A percentile compares a stretch with the other conserved stretches of the same genome.
phyloP scores from a whole-genome alignment of 2,888 invertebrate species.

The Synergus gifuensis region DNA sequence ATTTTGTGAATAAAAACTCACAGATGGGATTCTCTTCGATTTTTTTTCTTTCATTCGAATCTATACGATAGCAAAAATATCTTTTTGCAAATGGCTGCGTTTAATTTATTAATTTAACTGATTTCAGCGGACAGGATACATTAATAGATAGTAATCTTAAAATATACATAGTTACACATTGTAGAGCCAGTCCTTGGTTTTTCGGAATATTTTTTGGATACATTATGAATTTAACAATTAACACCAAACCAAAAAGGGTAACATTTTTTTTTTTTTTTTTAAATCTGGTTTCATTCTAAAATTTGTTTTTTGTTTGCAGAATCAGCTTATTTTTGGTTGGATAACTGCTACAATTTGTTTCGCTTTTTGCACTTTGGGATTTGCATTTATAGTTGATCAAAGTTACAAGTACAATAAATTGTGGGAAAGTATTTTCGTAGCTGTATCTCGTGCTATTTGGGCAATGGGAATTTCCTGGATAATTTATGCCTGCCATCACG shows the following conservation, averaged over 20 bases:
- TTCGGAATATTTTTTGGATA: slow-evolving; percentile 41
- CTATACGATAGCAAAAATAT: no score
- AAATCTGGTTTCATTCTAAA: not conserved
- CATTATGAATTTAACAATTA: slow-evolving; percentile 2
- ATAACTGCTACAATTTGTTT: slow-evolving; percentile 49
- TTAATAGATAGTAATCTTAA: not conserved
- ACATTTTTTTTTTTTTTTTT: not conserved
- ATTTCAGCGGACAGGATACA: not conserved
- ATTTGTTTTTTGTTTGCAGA: slow-evolving; percentile 44
- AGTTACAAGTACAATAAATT: slow-evolving; percentile 70
- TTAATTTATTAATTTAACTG: not conserved
- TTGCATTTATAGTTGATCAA: slow-evolving; percentile 64
- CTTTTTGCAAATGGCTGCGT: no score
- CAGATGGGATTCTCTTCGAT: no score
- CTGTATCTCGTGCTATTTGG: slow-evolving; percentile 78
- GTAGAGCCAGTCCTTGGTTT: slow-evolving; percentile 40
- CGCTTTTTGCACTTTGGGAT: slow-evolving; percentile 55
- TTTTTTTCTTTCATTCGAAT: no score
- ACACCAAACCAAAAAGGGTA: slow-evolving; percentile 9
- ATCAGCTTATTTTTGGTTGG: slow-evolving; percentile 56
- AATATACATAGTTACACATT: slow-evolving; percentile 4
- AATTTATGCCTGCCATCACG: slow-evolving; percentile 78
- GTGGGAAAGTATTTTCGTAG: slow-evolving; percentile 76
- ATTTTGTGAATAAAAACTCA: no score
- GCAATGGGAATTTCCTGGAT: slow-evolving; percentile 78